Conservation (phyloP, 2,797 vertebrate genomes). For the Sarcophilus harrisii region DNA sequence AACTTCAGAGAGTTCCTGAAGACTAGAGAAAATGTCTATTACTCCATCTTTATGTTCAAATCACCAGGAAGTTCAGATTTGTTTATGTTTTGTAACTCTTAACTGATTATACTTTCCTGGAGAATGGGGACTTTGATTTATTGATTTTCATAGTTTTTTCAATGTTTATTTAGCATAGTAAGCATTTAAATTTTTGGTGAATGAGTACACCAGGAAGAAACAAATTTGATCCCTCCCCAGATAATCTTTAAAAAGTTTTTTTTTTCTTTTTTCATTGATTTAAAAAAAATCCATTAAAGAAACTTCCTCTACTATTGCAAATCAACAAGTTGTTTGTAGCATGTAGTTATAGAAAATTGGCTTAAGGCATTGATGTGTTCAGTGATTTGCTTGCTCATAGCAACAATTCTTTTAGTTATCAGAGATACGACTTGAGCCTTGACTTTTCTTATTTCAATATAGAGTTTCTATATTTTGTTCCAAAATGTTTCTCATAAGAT, state of each 20-base stretch:
- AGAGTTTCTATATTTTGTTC: background rate
- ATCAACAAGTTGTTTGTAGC: too few relatives aligned
- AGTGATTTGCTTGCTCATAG: background rate
- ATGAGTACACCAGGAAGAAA: background rate
- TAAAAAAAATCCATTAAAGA: too few relatives aligned
- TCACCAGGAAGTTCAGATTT: background rate
- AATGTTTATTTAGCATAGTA: background rate
- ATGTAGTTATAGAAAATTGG: background rate
- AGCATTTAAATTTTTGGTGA: background rate
- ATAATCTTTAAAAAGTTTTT: background rate
- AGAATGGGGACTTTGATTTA: background rate
- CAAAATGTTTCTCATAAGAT: background rate
- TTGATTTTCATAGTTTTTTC: background rate
- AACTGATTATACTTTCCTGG: background rate
- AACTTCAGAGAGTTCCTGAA: background rate
- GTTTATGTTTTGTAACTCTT: background rate
- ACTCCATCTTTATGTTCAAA: background rate
- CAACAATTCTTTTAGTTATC: background rate
- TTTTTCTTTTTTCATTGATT: background rate
- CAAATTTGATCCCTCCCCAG: background rate
- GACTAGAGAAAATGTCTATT: background rate
- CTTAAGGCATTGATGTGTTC: background rate
- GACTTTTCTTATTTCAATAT: background rate
- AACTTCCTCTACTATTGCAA: too few relatives aligned
- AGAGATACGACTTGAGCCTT: background rate